Conservation (phyloP, 2,888 invertebrate species). For the Nephrotoma guestfalica region DNA sequence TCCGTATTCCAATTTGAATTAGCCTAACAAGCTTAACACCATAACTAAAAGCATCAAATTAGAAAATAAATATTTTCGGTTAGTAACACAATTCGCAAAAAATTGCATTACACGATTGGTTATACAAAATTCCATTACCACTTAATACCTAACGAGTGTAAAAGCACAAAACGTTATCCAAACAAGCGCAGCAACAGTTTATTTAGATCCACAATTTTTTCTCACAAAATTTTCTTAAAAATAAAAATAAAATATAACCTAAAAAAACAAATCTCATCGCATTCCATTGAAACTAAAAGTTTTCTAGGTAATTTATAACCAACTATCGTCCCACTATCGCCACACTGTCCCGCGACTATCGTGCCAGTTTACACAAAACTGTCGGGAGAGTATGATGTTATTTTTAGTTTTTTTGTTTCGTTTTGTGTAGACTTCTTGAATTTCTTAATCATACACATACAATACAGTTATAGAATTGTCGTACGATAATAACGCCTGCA, state of each 20-base stretch:
- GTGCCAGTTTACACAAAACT: neutral
- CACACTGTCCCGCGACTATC: neutral
- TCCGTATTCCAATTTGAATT: neutral
- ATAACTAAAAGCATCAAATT: neutral
- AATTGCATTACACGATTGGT: neutral
- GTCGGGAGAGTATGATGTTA: neutral
- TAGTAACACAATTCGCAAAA: neutral
- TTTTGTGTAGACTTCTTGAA: neutral
- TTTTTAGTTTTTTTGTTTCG: neutral
- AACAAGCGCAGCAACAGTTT: neutral
- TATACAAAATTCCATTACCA: neutral
- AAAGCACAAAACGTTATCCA: neutral
- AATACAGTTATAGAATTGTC: neutral
- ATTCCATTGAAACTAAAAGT: neutral
- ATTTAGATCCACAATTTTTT: neutral
- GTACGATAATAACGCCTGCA: neutral
- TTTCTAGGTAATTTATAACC: neutral
- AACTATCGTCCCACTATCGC: neutral
- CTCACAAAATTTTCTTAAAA: neutral
- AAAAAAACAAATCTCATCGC: neutral
- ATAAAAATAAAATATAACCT: neutral
- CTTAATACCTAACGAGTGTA: neutral
- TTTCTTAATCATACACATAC: neutral
- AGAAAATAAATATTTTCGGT: neutral
- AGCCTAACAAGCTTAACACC: neutral